Evolutionary conservation across 2,113 vertebrate genomes (phyloP).

Genomic region (Callorhinus ursinus): DNA sequence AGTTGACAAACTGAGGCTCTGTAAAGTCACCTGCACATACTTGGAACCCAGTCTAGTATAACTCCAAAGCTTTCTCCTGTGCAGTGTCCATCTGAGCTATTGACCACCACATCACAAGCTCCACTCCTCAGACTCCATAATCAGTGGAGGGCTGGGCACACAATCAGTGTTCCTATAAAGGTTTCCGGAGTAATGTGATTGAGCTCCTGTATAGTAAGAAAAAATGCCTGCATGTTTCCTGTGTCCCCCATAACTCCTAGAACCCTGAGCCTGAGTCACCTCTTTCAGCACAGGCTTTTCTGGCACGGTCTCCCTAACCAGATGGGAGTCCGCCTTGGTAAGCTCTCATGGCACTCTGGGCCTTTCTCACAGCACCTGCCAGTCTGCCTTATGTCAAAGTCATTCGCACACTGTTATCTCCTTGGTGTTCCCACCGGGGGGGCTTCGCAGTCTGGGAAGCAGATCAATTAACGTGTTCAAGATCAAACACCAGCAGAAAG

Average conservation of each 20-base stretch:
- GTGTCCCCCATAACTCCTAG: neutral
- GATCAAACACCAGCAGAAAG: neutral
- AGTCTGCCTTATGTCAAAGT: too few relatives aligned
- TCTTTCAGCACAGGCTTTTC: fast-evolving
- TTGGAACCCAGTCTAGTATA: neutral
- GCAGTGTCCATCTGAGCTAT: neutral
- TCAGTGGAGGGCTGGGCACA: neutral
- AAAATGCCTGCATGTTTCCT: neutral
- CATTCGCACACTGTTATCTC: neutral
- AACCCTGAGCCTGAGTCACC: neutral
- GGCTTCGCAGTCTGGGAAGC: neutral
- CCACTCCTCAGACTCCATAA: neutral
- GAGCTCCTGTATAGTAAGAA: neutral
- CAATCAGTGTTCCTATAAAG: neutral
- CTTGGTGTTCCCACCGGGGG: neutral
- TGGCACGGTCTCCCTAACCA: too few relatives aligned
- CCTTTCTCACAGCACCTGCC: neutral
- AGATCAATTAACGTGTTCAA: neutral
- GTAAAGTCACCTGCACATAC: neutral
- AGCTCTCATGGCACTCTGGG: neutral
- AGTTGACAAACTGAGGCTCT: neutral
- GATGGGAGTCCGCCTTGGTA: neutral
- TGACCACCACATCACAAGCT: neutral
- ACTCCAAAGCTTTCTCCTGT: neutral
- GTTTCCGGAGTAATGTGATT: neutral